These are phyloP conservation scores for Protaetia brevitarsis DNA, from an alignment of 1,140 invertebrate genomes.

Conservation along the genomic window DNA sequence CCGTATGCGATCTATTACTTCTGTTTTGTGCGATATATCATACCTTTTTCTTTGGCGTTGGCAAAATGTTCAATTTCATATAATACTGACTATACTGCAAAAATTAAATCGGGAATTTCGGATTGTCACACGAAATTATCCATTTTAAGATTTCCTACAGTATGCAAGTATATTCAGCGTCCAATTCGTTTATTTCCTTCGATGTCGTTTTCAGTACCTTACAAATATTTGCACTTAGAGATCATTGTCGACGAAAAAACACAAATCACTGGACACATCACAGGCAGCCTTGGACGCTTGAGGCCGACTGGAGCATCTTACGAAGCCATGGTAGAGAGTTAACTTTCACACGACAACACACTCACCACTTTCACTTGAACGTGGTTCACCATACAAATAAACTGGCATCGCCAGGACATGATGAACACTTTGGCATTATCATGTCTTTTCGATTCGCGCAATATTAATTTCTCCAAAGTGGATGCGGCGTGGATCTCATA, in stretches of 20 bases:
- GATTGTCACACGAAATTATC: background rate
- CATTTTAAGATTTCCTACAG: background rate
- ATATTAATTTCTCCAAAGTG: background rate
- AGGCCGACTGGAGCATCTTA: conserved; percentile 39
- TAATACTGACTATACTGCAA: background rate
- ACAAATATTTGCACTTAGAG: background rate
- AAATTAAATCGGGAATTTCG: conserved; percentile 11
- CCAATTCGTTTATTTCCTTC: background rate
- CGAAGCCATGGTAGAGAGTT: conserved; percentile 39
- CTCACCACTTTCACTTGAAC: conserved; percentile 44
- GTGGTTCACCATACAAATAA: conserved; percentile 11
- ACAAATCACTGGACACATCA: conserved; percentile 38
- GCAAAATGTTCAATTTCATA: background rate
- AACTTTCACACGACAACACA: conserved; percentile 43
- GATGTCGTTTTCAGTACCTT: background rate
- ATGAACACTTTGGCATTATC: background rate
- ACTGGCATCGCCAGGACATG: background rate
- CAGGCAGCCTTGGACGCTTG: conserved; percentile 40
- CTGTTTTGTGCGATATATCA: background rate
- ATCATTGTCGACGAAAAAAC: conserved; percentile 26
- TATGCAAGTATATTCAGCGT: background rate
- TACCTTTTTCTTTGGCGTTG: background rate
- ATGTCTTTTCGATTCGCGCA: background rate
- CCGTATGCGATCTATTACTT: background rate
- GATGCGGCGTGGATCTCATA: background rate